Base-by-base conservation (phyloP, 2,113 vertebrate species). In the Brachypteracias leptosomus region DNA sequence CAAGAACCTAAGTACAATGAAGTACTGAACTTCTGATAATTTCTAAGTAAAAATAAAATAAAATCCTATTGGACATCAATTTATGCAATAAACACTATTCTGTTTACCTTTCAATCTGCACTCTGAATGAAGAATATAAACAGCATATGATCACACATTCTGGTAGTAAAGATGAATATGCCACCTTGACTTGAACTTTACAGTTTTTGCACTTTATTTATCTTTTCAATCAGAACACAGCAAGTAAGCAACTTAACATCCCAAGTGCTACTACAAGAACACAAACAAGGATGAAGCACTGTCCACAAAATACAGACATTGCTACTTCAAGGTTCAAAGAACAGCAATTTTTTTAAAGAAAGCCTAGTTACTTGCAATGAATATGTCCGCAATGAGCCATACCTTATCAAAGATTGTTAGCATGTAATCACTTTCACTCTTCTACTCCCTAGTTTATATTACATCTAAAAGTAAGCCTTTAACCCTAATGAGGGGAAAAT, bases 181-280 rank as follows among this genome's bases (percentile, higher is more conserved):
- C 19, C 52, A 49, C 24, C 28, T 55, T 62, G 21, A 79, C 9
- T 58, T 38, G 20, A 85, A 13, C 25, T 74, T 68, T 0, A 68
- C 7, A 0, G 2, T 0, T 28, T 66, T 77, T 22, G 76, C 15
- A 21, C 13, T 54, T 72, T n/a, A n/a, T 77, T 35, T 40, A 63
- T 47, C 58, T 70, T 84, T 57, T 40, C 55, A 26, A 6, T 16
- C 21, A 71, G 19, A 81, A 33, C 17, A 81, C 17, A 73, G 40
- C 36, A 84, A 76, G 15, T 21, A 11, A 77, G 18, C 36, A 40
- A 79, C 28, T 78, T 26, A 82, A 49, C 20, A 33, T 0, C 1
- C 0, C 33, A 93, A 77, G 26, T 2, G 2, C 85, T 84, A 52
- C 36, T 31, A 8, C 13, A 74, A 2, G 38, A 62, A 74, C 38